Percentiles rank a stretch among this genome's conserved stretches.
These are phyloP conservation scores for Bujurquina vittata DNA, from an alignment of 2,113 vertebrate genomes.

Conservation along the genomic window DNA sequence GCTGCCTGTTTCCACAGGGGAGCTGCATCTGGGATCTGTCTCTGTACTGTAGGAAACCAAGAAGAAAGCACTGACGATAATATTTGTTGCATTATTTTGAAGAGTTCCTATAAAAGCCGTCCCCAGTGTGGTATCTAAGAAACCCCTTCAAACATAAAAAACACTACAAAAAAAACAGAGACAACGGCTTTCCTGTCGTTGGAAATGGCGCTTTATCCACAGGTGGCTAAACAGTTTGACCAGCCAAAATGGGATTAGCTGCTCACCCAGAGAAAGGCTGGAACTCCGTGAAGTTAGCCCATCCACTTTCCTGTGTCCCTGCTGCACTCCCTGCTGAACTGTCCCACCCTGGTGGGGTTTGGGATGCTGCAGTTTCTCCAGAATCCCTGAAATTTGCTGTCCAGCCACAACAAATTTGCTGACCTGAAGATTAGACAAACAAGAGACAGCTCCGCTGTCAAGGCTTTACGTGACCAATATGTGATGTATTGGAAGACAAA, in stretches of 20 bases:
- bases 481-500: no score
- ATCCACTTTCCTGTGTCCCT: conserved; percentile 82
- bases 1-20: conserved; percentile 77
- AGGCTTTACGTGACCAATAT: no score
- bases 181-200: not conserved
- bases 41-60: conserved; percentile 81
- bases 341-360: conserved; percentile 85
- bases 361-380: conserved; percentile 58
- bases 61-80: not conserved
- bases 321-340: conserved; percentile 46
- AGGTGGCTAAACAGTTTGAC: not conserved
- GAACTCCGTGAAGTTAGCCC: conserved; percentile 93
- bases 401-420: conserved; percentile 73
- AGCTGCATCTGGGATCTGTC: conserved; percentile 85
- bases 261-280: conserved; percentile 92
- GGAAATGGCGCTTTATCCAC: not conserved
- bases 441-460: no score
- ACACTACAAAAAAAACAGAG: not conserved
- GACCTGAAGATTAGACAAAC: conserved; percentile 62
- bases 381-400: conserved; percentile 84
- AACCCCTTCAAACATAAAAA: not conserved
- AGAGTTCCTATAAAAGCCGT: not conserved
- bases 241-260: no score
- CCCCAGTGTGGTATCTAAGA: not conserved
- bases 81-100: no score